Base-by-base conservation (phyloP, 2,888 invertebrate genomes). In the Drosophila monieri region DNA sequence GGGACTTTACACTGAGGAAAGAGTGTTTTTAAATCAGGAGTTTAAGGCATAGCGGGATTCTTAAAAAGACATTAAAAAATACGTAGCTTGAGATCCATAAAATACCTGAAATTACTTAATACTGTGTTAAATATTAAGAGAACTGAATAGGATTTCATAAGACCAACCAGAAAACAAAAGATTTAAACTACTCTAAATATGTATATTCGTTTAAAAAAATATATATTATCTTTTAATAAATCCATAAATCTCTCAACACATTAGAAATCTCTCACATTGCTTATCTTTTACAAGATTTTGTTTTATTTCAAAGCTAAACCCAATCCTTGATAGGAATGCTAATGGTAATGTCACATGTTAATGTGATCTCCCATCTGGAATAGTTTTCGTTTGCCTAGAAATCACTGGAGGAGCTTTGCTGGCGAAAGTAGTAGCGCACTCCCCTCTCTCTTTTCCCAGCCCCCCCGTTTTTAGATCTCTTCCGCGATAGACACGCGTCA, bases 401-500 rank as follows among this genome's bases (percentile, higher is more conserved):
- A 43, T 43, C 43, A 27, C 27, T 14, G 14, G 21, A 44, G 46
- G 14, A 23, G 57, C 47, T 23, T 41, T 46, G 30, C 44, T 35
- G 21, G 57, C 30, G 56, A 57, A 57, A 57, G 56, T 48, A 48
- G 56, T 48, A 12, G 3, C 27, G n/a, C 6, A 6, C 5, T 18
- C 18, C 27, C 12, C 39, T 25, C 18, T 6, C 6, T 27, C 25
- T 10, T 46, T 18, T 37, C 51, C 15, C 9, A 15, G 27, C 27
- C 46, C 53, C 53, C 49, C 8, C 15, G 51, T 35, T 30, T 46
- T 32, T 23, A 32, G 44, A 37, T 23, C 9, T 44, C 37, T 39
- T 15, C 51, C 52, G 15, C 15, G 59, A 47, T 27, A 41, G 48
- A 60, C 55, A 52, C 47, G 58, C 54, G 48, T 48, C 52, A 49